Base-by-base conservation (phyloP, 2,113 vertebrate genomes). In the Dissostichus mawsoni region DNA sequence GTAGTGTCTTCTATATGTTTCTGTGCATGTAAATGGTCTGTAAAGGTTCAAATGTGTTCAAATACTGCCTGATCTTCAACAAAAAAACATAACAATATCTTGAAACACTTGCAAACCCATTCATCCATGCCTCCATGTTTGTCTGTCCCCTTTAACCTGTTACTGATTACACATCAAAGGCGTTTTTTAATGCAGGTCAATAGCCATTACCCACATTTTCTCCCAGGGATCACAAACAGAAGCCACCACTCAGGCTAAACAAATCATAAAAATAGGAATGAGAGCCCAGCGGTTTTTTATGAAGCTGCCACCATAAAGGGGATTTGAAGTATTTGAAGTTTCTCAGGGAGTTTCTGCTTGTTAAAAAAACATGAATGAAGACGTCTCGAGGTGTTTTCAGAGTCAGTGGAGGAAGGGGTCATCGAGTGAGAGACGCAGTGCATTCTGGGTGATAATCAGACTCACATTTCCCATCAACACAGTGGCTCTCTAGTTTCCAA, bases 261-360 rank as follows among this genome's bases (percentile, higher is more conserved):
- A 92, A 88, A 92, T 90, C 75, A 89, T 90, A 90, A 90, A 90
- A 80, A 84, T 51, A 71, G 62, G 53, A 59, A 86, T 48, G 55
- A 77, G 59, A 76, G 68, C 23, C 72, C 41, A 47, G 72, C 1
- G 44, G 3, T 29, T 76, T 90, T 93, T 90, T 89, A 87, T 90
- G 66, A 89, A 91, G 61, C 50, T 63, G 29, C 29, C 29, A 67
- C 78, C 82, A 86, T 93, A 83, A 94, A 94, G 47, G 66, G 72
- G 36, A 89, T 89, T 64, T 70, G 44, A 84, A 55, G 76, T 65
- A 84, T 92, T 89, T 93, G 87, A 92, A 88, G 87, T 87, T 81
- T 84, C 66, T 61, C 44, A 48, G 58, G 78, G 68, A 83, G 74
- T 76, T 76, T 74, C 66, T 64, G 80, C 82, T 78, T 73, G 80